Percentiles rank a stretch among this genome's conserved stretches.
Evolutionary conservation across 2,888 invertebrate species (phyloP).

Genomic region (Iselma pallidipennis): DNA sequence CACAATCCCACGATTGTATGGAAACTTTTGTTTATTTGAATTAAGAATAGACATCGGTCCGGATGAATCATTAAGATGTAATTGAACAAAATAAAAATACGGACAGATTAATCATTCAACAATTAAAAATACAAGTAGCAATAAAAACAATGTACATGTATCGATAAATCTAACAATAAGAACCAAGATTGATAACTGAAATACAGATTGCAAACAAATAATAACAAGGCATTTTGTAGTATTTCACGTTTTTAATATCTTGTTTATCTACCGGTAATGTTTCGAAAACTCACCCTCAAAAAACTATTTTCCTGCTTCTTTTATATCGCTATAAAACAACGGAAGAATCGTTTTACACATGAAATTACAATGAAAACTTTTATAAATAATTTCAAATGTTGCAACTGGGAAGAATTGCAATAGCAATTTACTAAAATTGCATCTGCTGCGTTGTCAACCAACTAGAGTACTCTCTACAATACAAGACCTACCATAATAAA

Average conservation of each 20-base stretch:
- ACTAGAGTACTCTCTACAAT: not conserved
- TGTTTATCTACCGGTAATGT: not conserved
- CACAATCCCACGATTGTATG: conserved; percentile 43
- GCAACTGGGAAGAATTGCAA: not conserved
- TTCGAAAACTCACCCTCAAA: not conserved
- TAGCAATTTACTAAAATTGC: not conserved
- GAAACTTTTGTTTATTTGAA: conserved; percentile 17
- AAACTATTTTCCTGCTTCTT: not conserved
- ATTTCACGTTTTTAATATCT: no score
- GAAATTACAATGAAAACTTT: not conserved
- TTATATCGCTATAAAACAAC: not conserved
- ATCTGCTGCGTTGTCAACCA: not conserved
- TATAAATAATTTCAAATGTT: not conserved
- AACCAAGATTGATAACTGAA: no score
- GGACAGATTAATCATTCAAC: no score
- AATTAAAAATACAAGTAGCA: no score
- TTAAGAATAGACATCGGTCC: conserved; percentile 43
- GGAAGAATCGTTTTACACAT: not conserved
- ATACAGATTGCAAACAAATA: not conserved
- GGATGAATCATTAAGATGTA: conserved; percentile 43
- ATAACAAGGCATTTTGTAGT: not conserved
- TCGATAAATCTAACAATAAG: no score
- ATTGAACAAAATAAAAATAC: not conserved
- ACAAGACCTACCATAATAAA: not conserved
- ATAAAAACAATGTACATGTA: no score